A percentile compares a stretch with the other conserved stretches of the same genome.
Conservation (phyloP, 2,888 invertebrate species). For the Rhyacophila evoluta region DNA sequence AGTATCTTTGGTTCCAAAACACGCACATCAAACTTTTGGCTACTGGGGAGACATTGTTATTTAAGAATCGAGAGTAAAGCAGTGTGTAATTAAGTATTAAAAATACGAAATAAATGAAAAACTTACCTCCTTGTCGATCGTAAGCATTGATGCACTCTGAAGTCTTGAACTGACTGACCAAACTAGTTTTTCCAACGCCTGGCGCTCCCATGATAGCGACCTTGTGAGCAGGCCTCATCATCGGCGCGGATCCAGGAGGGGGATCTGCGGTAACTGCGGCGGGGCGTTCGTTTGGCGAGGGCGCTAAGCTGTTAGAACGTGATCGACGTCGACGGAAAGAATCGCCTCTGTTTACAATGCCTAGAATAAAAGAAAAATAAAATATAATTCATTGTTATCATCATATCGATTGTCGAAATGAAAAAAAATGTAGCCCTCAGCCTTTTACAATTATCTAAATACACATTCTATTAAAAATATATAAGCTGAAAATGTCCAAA, state of each 20-base stretch:
- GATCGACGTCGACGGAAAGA: conserved; percentile 89
- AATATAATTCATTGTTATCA: too few relatives aligned
- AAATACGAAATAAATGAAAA: too few relatives aligned
- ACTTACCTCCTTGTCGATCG: conserved; percentile 84
- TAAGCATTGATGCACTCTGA: conserved; percentile 95
- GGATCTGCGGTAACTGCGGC: conserved; percentile 68
- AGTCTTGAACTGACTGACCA: conserved; percentile 91
- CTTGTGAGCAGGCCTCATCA: conserved; percentile 64
- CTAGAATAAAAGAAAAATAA: conserved; percentile 70
- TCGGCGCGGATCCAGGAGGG: conserved; percentile 59
- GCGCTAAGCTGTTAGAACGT: conserved; percentile 83
- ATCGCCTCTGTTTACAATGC: conserved; percentile 94
- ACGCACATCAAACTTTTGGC: not conserved
- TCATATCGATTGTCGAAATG: too few relatives aligned
- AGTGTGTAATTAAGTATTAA: not conserved
- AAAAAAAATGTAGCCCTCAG: too few relatives aligned
- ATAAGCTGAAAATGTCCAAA: too few relatives aligned
- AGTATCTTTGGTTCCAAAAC: not conserved
- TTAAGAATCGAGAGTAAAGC: not conserved
- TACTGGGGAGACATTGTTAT: not conserved
- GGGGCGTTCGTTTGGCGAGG: conserved; percentile 60
- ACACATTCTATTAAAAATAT: too few relatives aligned
- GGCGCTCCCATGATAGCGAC: conserved; percentile 85
- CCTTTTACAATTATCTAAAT: too few relatives aligned
- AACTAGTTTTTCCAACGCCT: conserved; percentile 87